Percentiles rank a stretch among this genome's conserved stretches.
Evolutionary conservation across 2,113 vertebrate species (phyloP).

Genomic region (Paramormyrops kingsleyae): DNA sequence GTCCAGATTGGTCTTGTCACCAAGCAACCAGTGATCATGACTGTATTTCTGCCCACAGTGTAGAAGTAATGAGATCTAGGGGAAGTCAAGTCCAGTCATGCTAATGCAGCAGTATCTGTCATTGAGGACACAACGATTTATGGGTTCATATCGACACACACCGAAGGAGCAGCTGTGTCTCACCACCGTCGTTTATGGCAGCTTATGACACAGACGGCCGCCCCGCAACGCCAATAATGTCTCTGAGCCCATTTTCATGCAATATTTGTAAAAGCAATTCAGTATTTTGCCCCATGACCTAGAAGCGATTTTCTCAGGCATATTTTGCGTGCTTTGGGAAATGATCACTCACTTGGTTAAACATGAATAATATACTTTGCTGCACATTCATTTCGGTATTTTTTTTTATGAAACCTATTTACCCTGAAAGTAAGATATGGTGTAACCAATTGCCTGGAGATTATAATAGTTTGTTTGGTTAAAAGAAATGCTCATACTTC

Average conservation of each 20-base stretch:
- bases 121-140: not conserved
- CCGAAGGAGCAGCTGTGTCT: not conserved
- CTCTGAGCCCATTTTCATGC: not conserved
- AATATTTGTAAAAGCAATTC: slow-evolving; percentile 1
- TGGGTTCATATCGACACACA: not conserved
- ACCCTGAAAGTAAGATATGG: not conserved
- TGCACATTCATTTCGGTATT: not conserved
- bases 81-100: not conserved
- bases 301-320: not conserved
- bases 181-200: not conserved
- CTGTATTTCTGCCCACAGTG: not conserved
- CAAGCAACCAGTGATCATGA: not conserved
- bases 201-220: not conserved
- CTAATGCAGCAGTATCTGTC: not conserved
- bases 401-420: not conserved
- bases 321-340: not conserved
- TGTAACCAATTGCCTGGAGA: not conserved
- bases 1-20: not conserved
- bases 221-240: not conserved
- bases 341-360: not conserved
- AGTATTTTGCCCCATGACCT: not conserved
- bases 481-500: not conserved
- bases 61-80: not conserved
- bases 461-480: not conserved
- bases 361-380: slow-evolving; percentile 2